phyloP scores from a whole-genome alignment of 2,888 invertebrate species.

The Zhengitettix transpicula region DNA sequence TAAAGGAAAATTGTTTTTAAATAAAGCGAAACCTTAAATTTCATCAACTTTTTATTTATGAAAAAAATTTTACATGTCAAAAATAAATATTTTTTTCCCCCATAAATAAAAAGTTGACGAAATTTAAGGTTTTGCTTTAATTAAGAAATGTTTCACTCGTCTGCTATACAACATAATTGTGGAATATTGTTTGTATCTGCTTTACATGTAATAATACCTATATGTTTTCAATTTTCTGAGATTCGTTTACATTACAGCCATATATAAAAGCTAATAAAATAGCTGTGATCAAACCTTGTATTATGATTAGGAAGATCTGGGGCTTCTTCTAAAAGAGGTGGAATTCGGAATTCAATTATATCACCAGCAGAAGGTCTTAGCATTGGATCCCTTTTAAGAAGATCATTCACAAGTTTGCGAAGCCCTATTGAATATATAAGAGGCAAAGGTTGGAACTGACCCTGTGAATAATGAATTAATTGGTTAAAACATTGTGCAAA shows the following conservation, averaged over 20 bases:
- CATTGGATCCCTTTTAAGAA: slow-evolving; percentile 43
- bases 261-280: background rate
- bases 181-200: too few species aligned
- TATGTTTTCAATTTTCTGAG: background rate
- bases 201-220: too few species aligned
- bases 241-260: background rate
- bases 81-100: too few species aligned
- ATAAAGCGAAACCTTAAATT: too few species aligned
- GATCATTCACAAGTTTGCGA: slow-evolving; percentile 39
- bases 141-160: too few species aligned
- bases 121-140: too few species aligned
- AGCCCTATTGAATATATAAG: slow-evolving; percentile 45
- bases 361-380: slow-evolving; percentile 44
- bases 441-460: slow-evolving; percentile 47
- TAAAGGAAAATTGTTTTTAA: background rate
- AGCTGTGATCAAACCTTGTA: background rate
- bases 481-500: too few species aligned
- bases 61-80: too few species aligned
- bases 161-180: too few species aligned
- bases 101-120: too few species aligned
- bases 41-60: too few species aligned
- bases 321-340: slow-evolving; percentile 23
- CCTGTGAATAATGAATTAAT: slow-evolving; percentile 24
- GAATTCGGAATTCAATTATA: slow-evolving; percentile 35
- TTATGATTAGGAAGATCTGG: background rate